A percentile compares a stretch with the other conserved stretches of the same genome.
Evolutionary conservation across 2,113 vertebrate genomes (phyloP).

Genomic region (Muscicapa adusta): DNA sequence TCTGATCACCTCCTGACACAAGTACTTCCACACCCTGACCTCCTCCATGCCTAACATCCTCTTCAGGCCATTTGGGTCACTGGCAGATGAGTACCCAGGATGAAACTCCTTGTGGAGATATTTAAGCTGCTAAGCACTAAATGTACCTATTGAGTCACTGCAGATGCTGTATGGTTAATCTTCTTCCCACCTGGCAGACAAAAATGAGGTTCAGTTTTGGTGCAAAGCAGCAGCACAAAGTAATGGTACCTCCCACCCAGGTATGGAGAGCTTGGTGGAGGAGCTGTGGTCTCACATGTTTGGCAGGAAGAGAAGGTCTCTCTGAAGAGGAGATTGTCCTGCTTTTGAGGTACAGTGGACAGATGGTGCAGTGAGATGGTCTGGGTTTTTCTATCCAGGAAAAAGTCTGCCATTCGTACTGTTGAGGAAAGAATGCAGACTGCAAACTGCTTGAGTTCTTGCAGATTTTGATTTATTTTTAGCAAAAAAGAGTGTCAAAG

Average conservation of each 20-base stretch:
- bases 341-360: background rate
- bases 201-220: background rate
- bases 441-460: background rate
- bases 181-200: background rate
- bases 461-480: background rate
- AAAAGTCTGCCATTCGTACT: background rate
- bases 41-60: background rate
- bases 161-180: background rate
- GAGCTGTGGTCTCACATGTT: background rate
- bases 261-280: background rate
- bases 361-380: background rate
- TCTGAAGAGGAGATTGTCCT: background rate
- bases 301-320: background rate
- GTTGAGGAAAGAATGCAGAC: background rate
- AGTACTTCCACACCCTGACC: background rate
- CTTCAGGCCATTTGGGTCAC: slow-evolving; percentile 34
- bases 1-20: slow-evolving; percentile 11
- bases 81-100: background rate
- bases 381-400: background rate
- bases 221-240: background rate
- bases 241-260: background rate
- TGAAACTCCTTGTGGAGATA: slow-evolving; percentile 29
- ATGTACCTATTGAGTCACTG: background rate
- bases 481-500: background rate
- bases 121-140: background rate